Evolutionary conservation across 2,113 vertebrate genomes (phyloP).

Genomic region (Hippocampus guttulatus): DNA sequence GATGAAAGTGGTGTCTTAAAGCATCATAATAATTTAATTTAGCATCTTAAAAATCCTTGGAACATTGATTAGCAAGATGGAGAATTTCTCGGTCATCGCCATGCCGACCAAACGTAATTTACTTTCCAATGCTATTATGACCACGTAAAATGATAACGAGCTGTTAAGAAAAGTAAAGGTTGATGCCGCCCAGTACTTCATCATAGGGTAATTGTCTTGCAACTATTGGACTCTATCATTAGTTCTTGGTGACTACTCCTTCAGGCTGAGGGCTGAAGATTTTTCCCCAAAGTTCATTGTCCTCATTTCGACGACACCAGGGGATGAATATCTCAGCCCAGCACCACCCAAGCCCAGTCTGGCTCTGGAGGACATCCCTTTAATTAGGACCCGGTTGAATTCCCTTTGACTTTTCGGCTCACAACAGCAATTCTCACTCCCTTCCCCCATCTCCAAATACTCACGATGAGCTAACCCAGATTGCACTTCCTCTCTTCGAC

Average conservation of each 20-base stretch:
- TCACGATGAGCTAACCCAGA: slow-evolving; percentile 67
- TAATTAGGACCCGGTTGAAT: slow-evolving; percentile 66
- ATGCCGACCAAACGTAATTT: no score
- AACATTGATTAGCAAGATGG: no score
- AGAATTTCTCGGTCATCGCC: no score
- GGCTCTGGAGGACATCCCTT: slow-evolving; percentile 46
- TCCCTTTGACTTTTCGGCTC: slow-evolving; percentile 36
- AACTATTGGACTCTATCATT: slow-evolving; percentile 32
- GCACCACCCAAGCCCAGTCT: slow-evolving; percentile 34
- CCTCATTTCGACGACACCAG: slow-evolving; percentile 38
- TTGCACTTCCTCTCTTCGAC: slow-evolving; percentile 52
- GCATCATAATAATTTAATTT: not conserved
- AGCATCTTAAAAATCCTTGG: no score
- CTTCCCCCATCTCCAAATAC: slow-evolving; percentile 50
- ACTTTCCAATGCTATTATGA: no score
- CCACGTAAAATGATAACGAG: no score
- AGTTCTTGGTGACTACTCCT: slow-evolving; percentile 8
- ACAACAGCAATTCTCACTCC: slow-evolving; percentile 39
- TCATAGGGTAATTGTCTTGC: slow-evolving; percentile 43
- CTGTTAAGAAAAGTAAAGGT: slow-evolving; percentile 17
- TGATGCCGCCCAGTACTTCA: slow-evolving; percentile 43
- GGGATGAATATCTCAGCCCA: slow-evolving; percentile 32
- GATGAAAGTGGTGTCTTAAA: not conserved
- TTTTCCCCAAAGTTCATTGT: slow-evolving; percentile 38
- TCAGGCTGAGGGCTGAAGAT: slow-evolving; percentile 1